Evolutionary conservation across 2,888 invertebrate genomes (phyloP).

Genomic region (Malacosoma neustria): DNA sequence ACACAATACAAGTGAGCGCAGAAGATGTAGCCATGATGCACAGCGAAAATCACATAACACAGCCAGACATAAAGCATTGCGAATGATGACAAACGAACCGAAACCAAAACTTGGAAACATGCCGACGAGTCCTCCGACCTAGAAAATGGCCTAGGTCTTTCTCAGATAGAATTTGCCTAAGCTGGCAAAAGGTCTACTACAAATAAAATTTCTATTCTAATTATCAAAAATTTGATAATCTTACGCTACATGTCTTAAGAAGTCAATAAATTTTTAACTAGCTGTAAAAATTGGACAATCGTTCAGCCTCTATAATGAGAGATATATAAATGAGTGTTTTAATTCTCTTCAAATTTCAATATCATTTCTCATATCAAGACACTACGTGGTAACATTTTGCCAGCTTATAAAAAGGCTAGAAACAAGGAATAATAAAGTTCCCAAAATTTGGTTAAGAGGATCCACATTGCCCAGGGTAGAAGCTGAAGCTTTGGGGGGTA

Average conservation of each 20-base stretch:
- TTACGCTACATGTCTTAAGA: too few species aligned
- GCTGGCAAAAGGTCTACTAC: slow-evolving; percentile 7
- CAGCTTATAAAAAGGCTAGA: slow-evolving; percentile 8
- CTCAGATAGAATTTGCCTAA: slow-evolving; percentile 42
- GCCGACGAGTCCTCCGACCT: slow-evolving; percentile 66
- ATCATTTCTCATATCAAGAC: too few species aligned
- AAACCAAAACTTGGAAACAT: slow-evolving; percentile 74
- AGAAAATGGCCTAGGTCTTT: slow-evolving; percentile 70
- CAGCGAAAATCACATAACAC: slow-evolving; percentile 29
- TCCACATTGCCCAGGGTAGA: slow-evolving; percentile 56
- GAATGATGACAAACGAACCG: slow-evolving; percentile 48
- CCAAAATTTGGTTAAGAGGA: slow-evolving; percentile 64
- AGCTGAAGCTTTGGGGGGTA: slow-evolving; percentile 57
- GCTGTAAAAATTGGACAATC: too few species aligned
- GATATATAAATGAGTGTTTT: too few species aligned
- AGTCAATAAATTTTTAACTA: too few species aligned
- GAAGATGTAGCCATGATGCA: not conserved
- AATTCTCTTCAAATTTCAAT: too few species aligned
- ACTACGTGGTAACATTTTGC: slow-evolving; percentile 3
- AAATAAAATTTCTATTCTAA: too few species aligned
- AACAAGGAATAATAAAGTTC: slow-evolving; percentile 27
- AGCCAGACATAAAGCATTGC: slow-evolving; percentile 50
- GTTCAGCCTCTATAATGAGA: too few species aligned
- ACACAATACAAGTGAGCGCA: too few species aligned
- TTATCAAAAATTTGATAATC: too few species aligned